These are phyloP conservation scores for Cynopterus sphinx DNA, from an alignment of 2,797 vertebrate species.

Conservation along the genomic window DNA sequence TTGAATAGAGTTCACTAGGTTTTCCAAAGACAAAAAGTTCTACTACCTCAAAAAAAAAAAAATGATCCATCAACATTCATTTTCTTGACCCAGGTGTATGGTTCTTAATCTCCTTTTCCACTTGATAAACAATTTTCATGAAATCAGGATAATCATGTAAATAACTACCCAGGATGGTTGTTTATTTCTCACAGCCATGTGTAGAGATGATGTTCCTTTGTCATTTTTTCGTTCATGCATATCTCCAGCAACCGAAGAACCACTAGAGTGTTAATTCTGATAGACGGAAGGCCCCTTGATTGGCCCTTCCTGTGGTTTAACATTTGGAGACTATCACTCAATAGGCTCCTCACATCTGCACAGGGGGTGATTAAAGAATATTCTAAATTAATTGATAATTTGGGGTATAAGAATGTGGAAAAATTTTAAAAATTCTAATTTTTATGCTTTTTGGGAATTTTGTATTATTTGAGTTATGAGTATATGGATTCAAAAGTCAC, in stretches of 20 bases:
- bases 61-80: not conserved
- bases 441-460: not conserved
- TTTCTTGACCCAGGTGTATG: not conserved
- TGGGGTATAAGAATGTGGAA: not conserved
- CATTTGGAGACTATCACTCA: not conserved
- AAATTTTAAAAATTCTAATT: not conserved
- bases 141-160: not conserved
- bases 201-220: not conserved
- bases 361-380: not conserved
- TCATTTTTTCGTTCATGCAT: not conserved
- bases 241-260: not conserved
- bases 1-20: not conserved
- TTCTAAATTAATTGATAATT: conserved; percentile 29
- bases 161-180: not conserved
- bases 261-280: not conserved
- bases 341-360: not conserved
- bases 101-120: not conserved
- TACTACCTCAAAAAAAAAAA: not conserved
- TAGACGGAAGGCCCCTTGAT: not conserved
- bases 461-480: not conserved
- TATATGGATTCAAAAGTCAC: not conserved
- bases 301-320: not conserved
- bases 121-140: not conserved
- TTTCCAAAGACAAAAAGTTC: not conserved
- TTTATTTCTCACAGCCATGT: not conserved